Base-by-base conservation (phyloP, 2,888 invertebrate genomes). In the Cryptocephalus primarius region DNA sequence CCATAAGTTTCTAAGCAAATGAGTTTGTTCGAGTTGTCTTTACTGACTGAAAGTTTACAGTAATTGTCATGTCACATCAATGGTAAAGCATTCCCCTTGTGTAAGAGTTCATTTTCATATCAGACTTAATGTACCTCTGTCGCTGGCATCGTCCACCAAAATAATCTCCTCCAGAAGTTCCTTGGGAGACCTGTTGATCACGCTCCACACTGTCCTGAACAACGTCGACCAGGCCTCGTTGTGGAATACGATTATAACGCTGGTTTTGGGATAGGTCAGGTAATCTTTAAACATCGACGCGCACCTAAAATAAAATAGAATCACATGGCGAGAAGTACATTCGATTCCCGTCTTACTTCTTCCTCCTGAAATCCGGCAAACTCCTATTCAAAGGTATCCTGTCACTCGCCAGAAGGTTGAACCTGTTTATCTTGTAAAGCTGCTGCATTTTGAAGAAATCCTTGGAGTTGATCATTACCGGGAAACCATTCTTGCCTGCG, bases 141-240 rank as follows among this genome's bases (percentile, higher is more conserved):
- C 80, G 63, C 91, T 91, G 49, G 85, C 85, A 72, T 93, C 93
- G 68, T 93, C 93, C 1, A 93, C 88, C 12, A 93, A 74, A 56
- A 93, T 82, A 52, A 93, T 86, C 72, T 93, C 92, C 57, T 80
- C 74, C 9, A 99, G 69, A 39, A 95, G 70, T 48, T 76, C 64
- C 10, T 69, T 67, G 0, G 95, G 94, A 1, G 96, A 92, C 55
- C 95, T 77, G 64, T 86, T 81, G 48, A 97, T 85, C 39, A 93
- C 92, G 60, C 94, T 95, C 76, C 91, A 89, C 31, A 97, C 85
- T 1, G 96, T 97, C 45, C 99, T 76, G 60, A 97, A 74, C 9
- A 99, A 75, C 0, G 97, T 96, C 3, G 96, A 95, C 93, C 94
- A 97, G 0, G 97, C 97, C 72, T 99, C 99, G 67, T 99, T 99